phyloP scores from a whole-genome alignment of 2,113 vertebrate genomes.

The Chaetops frenatus region DNA sequence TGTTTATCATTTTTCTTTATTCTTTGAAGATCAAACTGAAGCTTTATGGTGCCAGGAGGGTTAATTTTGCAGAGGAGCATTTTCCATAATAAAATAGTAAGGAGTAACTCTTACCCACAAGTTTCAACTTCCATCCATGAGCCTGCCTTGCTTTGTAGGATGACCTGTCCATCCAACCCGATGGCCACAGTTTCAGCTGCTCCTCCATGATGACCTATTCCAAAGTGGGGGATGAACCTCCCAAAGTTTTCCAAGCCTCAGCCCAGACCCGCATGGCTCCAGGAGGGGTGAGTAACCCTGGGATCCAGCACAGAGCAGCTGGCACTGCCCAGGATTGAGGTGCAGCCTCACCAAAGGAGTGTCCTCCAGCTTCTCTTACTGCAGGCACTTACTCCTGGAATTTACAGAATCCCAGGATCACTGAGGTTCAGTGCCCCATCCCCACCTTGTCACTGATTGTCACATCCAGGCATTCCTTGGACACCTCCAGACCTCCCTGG shows the following conservation, averaged over 20 bases:
- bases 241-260: slow-evolving; percentile 89
- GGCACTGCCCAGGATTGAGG: not conserved
- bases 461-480: rapidly evolving
- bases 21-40: not conserved
- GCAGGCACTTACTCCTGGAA: not conserved
- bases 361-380: not conserved
- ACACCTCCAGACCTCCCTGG: not conserved
- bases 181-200: slow-evolving; percentile 83
- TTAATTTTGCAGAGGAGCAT: not conserved
- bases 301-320: not conserved
- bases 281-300: slow-evolving; percentile 82
- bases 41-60: not conserved
- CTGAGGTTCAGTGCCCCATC: rapidly evolving
- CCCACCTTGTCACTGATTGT: not conserved
- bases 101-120: not conserved
- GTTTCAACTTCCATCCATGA: not conserved
- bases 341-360: not conserved
- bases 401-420: not conserved
- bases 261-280: slow-evolving; percentile 82
- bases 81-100: not conserved
- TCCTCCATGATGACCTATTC: slow-evolving; percentile 92
- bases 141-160: slow-evolving; percentile 61
- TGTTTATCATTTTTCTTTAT: not conserved
- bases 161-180: slow-evolving; percentile 72
- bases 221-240: slow-evolving; percentile 83